These are phyloP conservation scores for Verasper variegatus DNA, from an alignment of 2,113 vertebrate genomes.

Conservation along the genomic window DNA sequence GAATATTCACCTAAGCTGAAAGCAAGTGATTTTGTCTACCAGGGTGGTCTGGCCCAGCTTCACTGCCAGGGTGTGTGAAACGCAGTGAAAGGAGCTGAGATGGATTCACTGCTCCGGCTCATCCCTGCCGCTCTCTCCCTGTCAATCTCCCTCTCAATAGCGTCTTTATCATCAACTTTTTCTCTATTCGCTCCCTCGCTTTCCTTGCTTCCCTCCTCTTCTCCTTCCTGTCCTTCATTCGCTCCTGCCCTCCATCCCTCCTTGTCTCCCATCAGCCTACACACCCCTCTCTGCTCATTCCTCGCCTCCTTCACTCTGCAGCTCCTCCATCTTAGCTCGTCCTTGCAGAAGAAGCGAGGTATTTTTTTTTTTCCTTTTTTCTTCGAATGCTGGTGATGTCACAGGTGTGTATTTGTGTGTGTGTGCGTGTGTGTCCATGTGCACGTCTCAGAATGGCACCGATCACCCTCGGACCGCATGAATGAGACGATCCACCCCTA, in stretches of 20 bases:
- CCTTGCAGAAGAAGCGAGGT: conserved; percentile 18
- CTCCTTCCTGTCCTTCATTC: conserved; percentile 41
- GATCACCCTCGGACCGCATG: conserved; percentile 49
- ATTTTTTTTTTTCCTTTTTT: conserved; percentile 8
- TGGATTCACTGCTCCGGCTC: conserved; percentile 17
- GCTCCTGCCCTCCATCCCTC: conserved; percentile 26
- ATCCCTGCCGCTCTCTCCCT: not conserved
- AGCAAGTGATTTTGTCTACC: not conserved
- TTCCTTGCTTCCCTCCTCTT: conserved; percentile 15
- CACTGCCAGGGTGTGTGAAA: not conserved
- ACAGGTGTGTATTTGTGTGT: conserved; percentile 44
- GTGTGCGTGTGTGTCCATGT: not conserved
- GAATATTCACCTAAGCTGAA: not conserved
- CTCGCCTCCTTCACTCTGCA: conserved; percentile 8
- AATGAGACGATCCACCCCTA: conserved; percentile 72
- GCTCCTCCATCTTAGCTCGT: conserved; percentile 59
- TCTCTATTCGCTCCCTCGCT: conserved; percentile 14
- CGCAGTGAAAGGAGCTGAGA: conserved; percentile 14
- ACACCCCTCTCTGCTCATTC: conserved; percentile 9
- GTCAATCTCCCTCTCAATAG: conserved; percentile 35
- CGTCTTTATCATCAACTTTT: conserved; percentile 21
- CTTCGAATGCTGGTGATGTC: conserved; percentile 52
- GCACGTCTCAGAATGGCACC: conserved; percentile 35
- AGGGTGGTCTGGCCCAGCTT: not conserved
- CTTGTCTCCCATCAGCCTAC: not conserved